These are phyloP conservation scores for Pygocentrus nattereri DNA, from an alignment of 2,797 vertebrate species.

Conservation along the genomic window DNA sequence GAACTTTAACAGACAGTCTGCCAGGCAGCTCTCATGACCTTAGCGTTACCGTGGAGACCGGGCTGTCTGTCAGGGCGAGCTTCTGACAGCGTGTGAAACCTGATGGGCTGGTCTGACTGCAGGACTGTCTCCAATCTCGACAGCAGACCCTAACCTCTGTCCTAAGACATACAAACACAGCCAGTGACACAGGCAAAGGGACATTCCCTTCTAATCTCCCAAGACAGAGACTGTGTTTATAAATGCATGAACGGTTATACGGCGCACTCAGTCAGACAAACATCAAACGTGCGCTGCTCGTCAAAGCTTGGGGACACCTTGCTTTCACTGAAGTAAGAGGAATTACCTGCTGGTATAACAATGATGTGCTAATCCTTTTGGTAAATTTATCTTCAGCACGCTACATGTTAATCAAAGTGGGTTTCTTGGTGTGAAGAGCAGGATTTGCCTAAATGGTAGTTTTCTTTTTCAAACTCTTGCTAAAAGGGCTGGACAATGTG, in stretches of 20 bases:
- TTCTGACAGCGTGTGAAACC: conserved; percentile 70
- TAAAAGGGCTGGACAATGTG: background rate
- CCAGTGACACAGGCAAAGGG: background rate
- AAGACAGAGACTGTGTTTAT: background rate
- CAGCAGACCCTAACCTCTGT: background rate
- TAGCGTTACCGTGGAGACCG: conserved; percentile 60
- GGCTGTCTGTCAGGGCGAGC: conserved; percentile 68
- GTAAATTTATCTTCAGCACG: background rate
- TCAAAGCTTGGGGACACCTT: background rate
- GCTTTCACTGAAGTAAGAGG: background rate
- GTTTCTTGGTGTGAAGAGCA: background rate
- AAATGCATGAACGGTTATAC: background rate
- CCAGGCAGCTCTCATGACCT: conserved; percentile 48
- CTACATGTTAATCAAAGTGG: background rate
- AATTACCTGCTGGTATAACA: background rate
- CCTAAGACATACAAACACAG: background rate
- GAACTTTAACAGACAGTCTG: background rate
- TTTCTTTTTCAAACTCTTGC: no score
- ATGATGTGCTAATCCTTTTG: background rate
- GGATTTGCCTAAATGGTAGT: no score
- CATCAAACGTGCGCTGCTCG: background rate
- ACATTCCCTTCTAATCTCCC: background rate
- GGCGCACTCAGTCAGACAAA: background rate
- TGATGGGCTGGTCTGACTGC: conserved; percentile 74
- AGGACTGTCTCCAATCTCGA: conserved; percentile 50